Percentiles rank a stretch among this genome's conserved stretches.
These are phyloP conservation scores for Trypoxylon attenuatum DNA, from an alignment of 2,888 invertebrate species.

Conservation along the genomic window DNA sequence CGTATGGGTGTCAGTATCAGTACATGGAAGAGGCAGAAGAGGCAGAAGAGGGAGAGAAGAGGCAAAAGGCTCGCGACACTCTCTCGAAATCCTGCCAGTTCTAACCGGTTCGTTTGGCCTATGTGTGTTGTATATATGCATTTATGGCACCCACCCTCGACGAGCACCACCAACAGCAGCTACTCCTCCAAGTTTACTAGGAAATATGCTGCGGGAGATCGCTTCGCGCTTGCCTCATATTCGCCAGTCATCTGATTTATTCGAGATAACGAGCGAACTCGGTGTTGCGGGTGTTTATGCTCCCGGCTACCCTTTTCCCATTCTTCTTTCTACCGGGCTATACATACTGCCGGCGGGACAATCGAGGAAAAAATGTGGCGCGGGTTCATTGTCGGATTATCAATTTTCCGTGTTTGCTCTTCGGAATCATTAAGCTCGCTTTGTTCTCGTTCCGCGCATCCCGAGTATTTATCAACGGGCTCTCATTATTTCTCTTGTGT, in stretches of 20 bases:
- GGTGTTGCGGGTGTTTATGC: conserved; percentile 41
- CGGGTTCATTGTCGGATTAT: conserved; percentile 39
- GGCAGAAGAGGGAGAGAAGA: too few species aligned
- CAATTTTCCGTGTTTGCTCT: conserved; percentile 14
- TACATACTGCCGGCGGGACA: neutral
- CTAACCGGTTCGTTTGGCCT: conserved; percentile 13
- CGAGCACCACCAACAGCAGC: neutral
- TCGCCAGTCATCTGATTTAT: conserved; percentile 62
- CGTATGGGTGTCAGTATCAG: neutral
- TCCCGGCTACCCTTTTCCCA: conserved; percentile 16
- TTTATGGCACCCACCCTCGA: conserved; percentile 40
- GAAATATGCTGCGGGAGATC: conserved; percentile 53
- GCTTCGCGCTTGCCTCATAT: conserved; percentile 50
- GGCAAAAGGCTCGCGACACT: conserved; percentile 2
- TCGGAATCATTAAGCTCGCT: neutral
- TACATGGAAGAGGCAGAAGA: too few species aligned
- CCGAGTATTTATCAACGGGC: conserved; percentile 2
- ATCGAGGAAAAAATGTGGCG: conserved; percentile 22
- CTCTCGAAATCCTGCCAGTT: conserved; percentile 39
- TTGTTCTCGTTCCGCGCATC: neutral
- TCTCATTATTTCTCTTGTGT: neutral
- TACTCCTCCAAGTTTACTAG: conserved; percentile 47
- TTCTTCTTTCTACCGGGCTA: conserved; percentile 19
- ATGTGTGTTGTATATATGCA: conserved; percentile 47
- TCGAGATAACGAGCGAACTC: conserved; percentile 50